A percentile compares a stretch with the other conserved stretches of the same genome.
Conservation (phyloP, 2,797 vertebrate species). For the Petrocephalus schoutedeni region DNA sequence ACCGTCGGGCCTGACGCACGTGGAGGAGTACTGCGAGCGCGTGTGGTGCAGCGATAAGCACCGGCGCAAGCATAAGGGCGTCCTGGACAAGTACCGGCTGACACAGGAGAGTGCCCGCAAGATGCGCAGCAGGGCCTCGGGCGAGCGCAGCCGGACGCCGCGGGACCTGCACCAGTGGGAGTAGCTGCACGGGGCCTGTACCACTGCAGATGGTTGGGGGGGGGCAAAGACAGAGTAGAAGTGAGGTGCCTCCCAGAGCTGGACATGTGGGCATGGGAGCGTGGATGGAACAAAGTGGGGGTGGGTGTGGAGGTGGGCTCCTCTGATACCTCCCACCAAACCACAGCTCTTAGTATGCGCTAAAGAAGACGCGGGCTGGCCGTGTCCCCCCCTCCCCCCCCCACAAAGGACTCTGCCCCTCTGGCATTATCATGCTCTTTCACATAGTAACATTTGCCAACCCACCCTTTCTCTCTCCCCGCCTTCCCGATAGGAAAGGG, state of each 20-base stretch:
- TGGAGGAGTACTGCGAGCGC: slow-evolving; percentile 85
- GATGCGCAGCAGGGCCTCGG: slow-evolving; percentile 63
- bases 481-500: not conserved
- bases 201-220: not conserved
- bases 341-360: not conserved
- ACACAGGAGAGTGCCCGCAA: slow-evolving; percentile 71
- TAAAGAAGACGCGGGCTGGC: not conserved
- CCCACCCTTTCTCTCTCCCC: not conserved
- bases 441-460: not conserved
- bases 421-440: not conserved
- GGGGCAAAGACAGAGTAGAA: not conserved
- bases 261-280: not conserved
- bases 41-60: slow-evolving; percentile 80
- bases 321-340: not conserved
- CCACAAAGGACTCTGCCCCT: not conserved
- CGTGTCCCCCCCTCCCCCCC: not conserved
- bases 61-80: slow-evolving; percentile 72
- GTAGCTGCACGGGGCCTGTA: slow-evolving; percentile 19
- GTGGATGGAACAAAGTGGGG: not conserved
- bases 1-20: slow-evolving; percentile 68
- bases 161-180: slow-evolving; percentile 54
- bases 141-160: slow-evolving; percentile 77
- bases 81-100: slow-evolving; percentile 76
- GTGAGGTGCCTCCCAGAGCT: not conserved
- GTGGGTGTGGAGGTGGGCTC: not conserved